Percentiles rank a stretch among this genome's conserved stretches.
phyloP scores from a whole-genome alignment of 1,140 invertebrate species.

The Hetaerina americana region DNA sequence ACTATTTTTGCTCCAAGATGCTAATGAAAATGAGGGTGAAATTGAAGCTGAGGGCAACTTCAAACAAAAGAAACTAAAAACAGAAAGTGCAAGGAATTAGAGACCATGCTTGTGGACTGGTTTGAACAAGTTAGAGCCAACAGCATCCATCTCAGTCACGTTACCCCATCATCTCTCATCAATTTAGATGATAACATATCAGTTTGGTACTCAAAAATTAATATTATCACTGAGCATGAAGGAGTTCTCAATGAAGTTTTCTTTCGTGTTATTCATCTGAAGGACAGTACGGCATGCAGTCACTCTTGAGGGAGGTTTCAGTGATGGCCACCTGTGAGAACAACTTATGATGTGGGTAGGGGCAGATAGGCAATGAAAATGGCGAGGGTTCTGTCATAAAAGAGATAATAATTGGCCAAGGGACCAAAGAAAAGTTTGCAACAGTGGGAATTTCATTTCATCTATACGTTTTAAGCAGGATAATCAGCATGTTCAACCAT shows the following conservation, averaged over 20 bases:
- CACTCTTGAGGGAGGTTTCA: background rate
- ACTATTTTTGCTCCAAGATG: too few species aligned
- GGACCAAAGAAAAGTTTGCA: background rate
- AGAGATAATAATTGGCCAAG: background rate
- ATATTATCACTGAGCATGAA: background rate
- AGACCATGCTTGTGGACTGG: background rate
- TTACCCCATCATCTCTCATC: background rate
- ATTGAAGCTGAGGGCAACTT: background rate
- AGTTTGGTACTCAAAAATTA: background rate
- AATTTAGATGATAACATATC: background rate
- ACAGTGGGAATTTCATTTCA: background rate
- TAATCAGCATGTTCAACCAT: background rate
- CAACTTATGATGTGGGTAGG: background rate
- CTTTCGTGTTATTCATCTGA: background rate
- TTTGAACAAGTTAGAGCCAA: background rate
- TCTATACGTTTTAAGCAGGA: background rate
- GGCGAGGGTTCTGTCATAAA: background rate
- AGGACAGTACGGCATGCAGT: background rate
- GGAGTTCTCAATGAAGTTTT: background rate
- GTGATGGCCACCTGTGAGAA: background rate
- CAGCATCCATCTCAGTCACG: background rate
- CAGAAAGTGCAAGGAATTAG: background rate
- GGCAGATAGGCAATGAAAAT: too few species aligned
- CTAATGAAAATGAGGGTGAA: too few species aligned
- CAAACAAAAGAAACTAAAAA: background rate